A percentile compares a stretch with the other conserved stretches of the same genome.
These are phyloP conservation scores for Stenurella melanura DNA, from an alignment of 2,888 invertebrate genomes.

Conservation along the genomic window DNA sequence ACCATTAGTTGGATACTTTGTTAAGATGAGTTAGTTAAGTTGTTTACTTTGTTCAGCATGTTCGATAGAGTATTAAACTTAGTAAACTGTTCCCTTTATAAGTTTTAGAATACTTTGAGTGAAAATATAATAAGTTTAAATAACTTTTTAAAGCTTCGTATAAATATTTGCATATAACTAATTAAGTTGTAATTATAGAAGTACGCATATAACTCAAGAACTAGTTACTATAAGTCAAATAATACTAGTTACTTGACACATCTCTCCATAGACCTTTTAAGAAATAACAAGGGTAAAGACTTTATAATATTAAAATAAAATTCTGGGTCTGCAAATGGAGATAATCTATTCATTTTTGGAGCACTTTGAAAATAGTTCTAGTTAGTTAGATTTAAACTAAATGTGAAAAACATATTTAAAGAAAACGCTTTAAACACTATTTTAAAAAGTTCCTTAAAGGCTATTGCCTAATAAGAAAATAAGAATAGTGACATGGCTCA, in stretches of 20 bases:
- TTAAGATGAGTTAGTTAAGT: slow-evolving; percentile 39
- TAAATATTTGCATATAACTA: background rate
- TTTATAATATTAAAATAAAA: no score
- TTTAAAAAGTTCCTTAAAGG: no score
- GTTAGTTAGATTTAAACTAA: no score
- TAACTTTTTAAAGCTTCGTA: slow-evolving; percentile 24
- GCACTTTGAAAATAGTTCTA: no score
- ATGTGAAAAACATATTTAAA: no score
- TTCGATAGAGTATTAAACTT: slow-evolving; percentile 44
- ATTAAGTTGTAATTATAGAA: background rate
- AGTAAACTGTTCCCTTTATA: slow-evolving; percentile 36
- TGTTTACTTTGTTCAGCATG: slow-evolving; percentile 40
- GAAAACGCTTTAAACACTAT: no score
- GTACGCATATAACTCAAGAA: background rate
- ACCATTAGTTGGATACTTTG: slow-evolving; percentile 38
- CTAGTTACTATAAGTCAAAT: background rate
- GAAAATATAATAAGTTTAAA: slow-evolving; percentile 42
- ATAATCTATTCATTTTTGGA: no score
- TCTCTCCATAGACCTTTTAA: no score
- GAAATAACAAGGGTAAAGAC: no score
- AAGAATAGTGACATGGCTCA: no score
- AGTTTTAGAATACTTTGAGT: slow-evolving; percentile 39
- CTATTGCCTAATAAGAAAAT: no score
- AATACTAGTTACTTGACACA: background rate
- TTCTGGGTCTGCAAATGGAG: no score